Base-by-base conservation (phyloP, 2,797 vertebrate genomes). In the Prunella strophiata region DNA sequence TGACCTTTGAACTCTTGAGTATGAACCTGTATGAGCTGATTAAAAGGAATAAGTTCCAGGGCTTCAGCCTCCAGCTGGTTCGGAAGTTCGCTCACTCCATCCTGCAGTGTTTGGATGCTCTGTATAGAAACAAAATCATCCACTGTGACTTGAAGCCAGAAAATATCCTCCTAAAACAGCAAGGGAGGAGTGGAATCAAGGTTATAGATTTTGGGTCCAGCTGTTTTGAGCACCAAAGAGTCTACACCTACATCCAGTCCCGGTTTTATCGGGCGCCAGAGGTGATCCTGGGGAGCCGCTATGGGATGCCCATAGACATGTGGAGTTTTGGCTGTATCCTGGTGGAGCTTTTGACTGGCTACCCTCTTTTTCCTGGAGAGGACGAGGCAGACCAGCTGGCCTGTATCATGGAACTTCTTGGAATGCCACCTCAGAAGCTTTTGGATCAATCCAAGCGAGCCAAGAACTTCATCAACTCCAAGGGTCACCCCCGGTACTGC, bases 321-420 rank as follows among this genome's bases (percentile, higher is more conserved):
- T 99, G 99, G 99, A 99, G 99, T 96, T 99, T 99, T 57, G 99
- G 99, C 94, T 99, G 99, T 87, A 99, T 99, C 57, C 98, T 99
- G 72, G 99, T 99, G 2, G 99, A 99, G 96, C 98, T 99, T n/a
- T 97, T 99, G 85, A 99, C 99, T 6, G 99, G 99, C 45, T 99
- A 99, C 96, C 99, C 99, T 36, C 97, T 99, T 84, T 99, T 99
- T 89, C 99, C 99, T 0, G 99, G 99, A 2, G 99, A 99, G 96
- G 99, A 99, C 14, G 99, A 99, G 96, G 98, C 98, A 18, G 99
- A 99, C 97, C 99, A 99, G 55, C 96, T 99, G 96, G 99, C 99
- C 87, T 99, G 99, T 7, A 99, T 99, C 97, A 99, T 99, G 98
- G 99, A 99, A 94, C 98, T 99, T 16, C 98, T 99, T n/a, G 99